Evolutionary conservation across 2,888 invertebrate genomes (phyloP).

Genomic region (Meiosimyza decipiens): DNA sequence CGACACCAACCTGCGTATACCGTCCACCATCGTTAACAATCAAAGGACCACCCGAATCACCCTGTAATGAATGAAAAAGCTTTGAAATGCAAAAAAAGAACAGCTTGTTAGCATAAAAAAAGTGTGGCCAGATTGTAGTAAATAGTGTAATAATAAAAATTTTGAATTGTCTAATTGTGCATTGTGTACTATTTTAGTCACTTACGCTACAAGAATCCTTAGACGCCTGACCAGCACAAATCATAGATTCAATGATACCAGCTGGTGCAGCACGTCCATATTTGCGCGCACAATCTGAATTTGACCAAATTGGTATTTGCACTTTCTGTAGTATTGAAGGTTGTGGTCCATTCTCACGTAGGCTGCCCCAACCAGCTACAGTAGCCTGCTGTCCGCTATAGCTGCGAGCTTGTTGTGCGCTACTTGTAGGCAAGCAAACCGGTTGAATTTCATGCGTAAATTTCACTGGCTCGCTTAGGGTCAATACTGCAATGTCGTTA

Average conservation of each 20-base stretch:
- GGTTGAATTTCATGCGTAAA: constrained; percentile 80
- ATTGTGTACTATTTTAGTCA: constrained; percentile 44
- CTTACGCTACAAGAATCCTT: constrained; percentile 92
- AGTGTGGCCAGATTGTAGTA: neutral
- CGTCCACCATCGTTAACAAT: constrained; percentile 81
- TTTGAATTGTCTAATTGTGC: neutral
- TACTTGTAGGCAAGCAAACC: constrained; percentile 77
- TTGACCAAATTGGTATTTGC: constrained; percentile 85
- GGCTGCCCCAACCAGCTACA: constrained; percentile 82
- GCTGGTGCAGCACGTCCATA: constrained; percentile 88
- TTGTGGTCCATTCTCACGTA: constrained; percentile 78
- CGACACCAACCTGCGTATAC: constrained; percentile 88
- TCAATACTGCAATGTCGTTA: constrained; percentile 85
- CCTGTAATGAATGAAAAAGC: constrained; percentile 68
- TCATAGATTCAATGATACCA: constrained; percentile 87
- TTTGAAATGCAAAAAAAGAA: neutral
- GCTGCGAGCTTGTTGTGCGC: constrained; percentile 66
- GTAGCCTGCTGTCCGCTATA: constrained; percentile 80
- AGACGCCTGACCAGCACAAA: constrained; percentile 86
- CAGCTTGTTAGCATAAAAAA: neutral
- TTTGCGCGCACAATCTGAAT: constrained; percentile 79
- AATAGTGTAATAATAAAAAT: neutral
- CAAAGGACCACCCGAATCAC: constrained; percentile 89
- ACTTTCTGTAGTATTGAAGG: constrained; percentile 86
- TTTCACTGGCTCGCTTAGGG: constrained; percentile 79